Evolutionary conservation across 2,888 invertebrate genomes (phyloP), one percentile per base, ranked within the genome.

Genomic region (Sericinus montela): DNA sequence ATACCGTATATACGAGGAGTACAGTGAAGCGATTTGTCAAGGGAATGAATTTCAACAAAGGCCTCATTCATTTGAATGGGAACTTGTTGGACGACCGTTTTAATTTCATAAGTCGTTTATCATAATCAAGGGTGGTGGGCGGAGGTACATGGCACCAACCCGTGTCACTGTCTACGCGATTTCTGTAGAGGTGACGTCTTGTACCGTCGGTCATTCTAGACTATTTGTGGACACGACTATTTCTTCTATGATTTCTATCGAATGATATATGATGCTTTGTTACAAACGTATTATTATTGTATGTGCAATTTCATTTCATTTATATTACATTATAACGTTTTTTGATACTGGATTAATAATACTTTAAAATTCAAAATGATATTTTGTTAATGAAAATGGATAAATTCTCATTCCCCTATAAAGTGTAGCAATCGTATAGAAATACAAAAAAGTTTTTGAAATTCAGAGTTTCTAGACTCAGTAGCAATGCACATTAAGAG

Each of bases 21-120:
- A 76, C 76, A 80, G 75, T 73, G 68, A 65, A 69, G 73, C 78
- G 83, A 88, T 88, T 88, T 87, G 87, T 88, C 88, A 88, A 80
- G 75, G 80, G 78, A 84, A 85, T 81, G 83, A 80, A 86, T 85
- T 80, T 73, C 72, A 77, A 88, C 88, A 87, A 87, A 80, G 80
- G 78, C 72, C 72, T 72, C 75, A 81, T 80, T 80, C 83, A 79
- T 84, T 87, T 85, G 79, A 87, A 86, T 84, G 75, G 84, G 78
- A 79, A 85, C 82, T 86, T 85, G 85, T 84, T 83, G 85, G 84
- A 76, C 73, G 79, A 75, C 81, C 83, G 86, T 87, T 88, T 88
- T 88, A 88, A 88, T 88, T 87, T 87, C 81, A 86, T 87, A 85
- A 86, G 87, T 88, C 87, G 80, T 88, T 87, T 83, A 85, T 88